A percentile compares a stretch with the other conserved stretches of the same genome.
Conservation (phyloP, 2,113 vertebrate species). For the Psammodynastes pulverulentus region DNA sequence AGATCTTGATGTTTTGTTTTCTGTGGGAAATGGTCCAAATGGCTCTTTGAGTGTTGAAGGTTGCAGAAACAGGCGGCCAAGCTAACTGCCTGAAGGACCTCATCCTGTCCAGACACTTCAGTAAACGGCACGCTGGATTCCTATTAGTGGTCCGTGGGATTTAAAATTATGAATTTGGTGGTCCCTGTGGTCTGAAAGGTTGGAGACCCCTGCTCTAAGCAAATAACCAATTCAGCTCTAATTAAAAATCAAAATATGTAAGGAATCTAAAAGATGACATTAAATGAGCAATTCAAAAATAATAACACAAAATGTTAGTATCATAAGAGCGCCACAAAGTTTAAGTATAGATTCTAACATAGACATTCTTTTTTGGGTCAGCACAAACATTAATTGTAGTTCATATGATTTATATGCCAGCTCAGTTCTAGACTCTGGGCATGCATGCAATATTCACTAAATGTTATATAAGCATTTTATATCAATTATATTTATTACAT, state of each 20-base stretch:
- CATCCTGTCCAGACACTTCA: too few species aligned
- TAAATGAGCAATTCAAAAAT: not conserved
- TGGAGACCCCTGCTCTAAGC: too few species aligned
- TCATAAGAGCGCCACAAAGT: not conserved
- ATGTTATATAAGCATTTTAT: not conserved
- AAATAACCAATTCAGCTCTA: not conserved
- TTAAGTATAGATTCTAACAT: not conserved
- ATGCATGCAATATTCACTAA: not conserved
- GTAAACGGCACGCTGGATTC: too few species aligned
- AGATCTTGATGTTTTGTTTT: too few species aligned
- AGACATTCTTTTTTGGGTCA: not conserved
- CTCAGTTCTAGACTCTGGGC: not conserved
- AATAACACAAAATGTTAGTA: not conserved
- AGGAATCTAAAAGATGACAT: not conserved
- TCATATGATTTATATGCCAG: not conserved
- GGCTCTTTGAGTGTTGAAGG: too few species aligned
- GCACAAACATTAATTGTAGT: not conserved
- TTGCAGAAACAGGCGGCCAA: too few species aligned
- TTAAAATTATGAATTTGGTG: too few species aligned
- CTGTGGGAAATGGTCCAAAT: too few species aligned
- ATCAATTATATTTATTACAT: not conserved
- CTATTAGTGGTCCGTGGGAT: too few species aligned
- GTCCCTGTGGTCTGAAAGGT: too few species aligned
- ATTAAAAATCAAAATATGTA: not conserved
- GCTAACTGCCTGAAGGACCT: too few species aligned